Evolutionary conservation across 2,888 invertebrate genomes (phyloP), one percentile per base, ranked within the genome.

Genomic region (Venusia cambrica): DNA sequence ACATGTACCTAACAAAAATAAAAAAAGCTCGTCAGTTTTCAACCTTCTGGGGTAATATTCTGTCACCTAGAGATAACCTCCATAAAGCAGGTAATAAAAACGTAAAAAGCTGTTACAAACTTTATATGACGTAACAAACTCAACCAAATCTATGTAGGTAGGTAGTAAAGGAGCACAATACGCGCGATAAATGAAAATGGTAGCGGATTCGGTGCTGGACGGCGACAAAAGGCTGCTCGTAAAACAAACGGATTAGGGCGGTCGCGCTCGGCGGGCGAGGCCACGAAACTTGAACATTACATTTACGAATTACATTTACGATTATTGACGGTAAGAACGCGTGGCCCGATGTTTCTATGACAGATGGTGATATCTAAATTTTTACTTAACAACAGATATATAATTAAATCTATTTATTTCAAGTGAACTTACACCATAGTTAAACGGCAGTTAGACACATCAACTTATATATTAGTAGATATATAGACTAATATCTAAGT

Each of bases 191-290:
- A 79, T 76, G 76, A 65, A 67, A 73, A 70, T 64, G 68, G 66
- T 62, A 56, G 61, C 65, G 69, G 68, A 70, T 76, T 74, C 69
- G 64, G 62, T 58, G 69, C 57, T 43, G 48, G 50, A 51, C 57
- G 57, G 20, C 69, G 72, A 74, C 73, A 70, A 69, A 67, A 72
- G 71, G 66, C 66, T 47, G 56, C 62, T 76, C 80, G 73, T 84
- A 83, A 84, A 84, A 78, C 70, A 66, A 64, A 66, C 55, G 77
- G 76, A 79, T 83, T 79, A 78, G 72, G 64, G 67, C 62, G 69
- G 70, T 66, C 73, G 64, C 57, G 63, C 59, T 58, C 44, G 38
- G 45, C 43, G 45, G 30, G 25, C 13, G 35, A 1, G 29, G 37
- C 37, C 5, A 40, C 5, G 10, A 18, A 15, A 30, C 10, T n/a